Conservation (phyloP, 1,140 invertebrate genomes). For the Bombus pyrosoma region DNA sequence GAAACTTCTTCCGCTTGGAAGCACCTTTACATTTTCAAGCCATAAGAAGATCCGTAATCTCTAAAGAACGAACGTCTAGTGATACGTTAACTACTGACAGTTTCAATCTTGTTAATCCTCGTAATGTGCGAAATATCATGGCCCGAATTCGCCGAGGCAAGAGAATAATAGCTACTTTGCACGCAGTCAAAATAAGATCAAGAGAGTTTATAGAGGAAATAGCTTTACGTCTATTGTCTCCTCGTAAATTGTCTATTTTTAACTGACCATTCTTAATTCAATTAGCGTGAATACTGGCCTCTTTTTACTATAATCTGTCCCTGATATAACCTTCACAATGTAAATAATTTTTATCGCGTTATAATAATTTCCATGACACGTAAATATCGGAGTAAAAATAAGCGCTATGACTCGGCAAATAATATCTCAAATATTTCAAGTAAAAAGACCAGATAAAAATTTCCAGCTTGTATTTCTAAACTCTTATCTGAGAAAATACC, state of each 20-base stretch:
- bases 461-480: no score
- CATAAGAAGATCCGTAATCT: background rate
- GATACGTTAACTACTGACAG: background rate
- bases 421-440: background rate
- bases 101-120: slow-evolving; percentile 2
- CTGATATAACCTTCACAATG: no score
- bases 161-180: slow-evolving; percentile 11
- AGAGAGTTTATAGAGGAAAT: slow-evolving; percentile 8
- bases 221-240: background rate
- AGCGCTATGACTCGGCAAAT: no score
- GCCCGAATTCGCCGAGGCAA: background rate
- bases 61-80: background rate
- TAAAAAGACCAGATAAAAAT: background rate
- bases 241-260: slow-evolving; percentile 1
- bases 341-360: no score
- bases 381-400: no score
- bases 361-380: no score
- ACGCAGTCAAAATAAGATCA: slow-evolving; percentile 1
- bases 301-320: no score
- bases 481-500: background rate
- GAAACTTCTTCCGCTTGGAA: background rate
- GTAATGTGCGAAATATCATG: background rate
- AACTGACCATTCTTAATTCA: background rate
- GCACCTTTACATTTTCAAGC: background rate
- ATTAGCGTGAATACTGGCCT: no score